Percentiles rank a stretch among this genome's conserved stretches.
Conservation (phyloP, 2,888 invertebrate species). For the Epirrita christyi region DNA sequence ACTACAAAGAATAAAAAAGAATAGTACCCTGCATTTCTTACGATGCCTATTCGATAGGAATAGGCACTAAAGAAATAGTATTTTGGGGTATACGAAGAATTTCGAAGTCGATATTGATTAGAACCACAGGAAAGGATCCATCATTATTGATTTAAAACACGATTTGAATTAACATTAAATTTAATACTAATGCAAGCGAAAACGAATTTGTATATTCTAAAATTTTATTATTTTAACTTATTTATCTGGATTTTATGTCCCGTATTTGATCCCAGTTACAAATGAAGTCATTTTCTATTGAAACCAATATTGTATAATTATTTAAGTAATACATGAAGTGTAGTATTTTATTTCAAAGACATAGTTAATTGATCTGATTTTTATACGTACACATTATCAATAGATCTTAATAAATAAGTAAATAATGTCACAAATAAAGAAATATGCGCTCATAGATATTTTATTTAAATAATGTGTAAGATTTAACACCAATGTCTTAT, state of each 20-base stretch:
- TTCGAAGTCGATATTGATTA: slow-evolving; percentile 28
- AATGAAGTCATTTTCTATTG: slow-evolving; percentile 57
- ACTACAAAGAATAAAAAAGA: slow-evolving; percentile 14
- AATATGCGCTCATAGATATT: slow-evolving; percentile 34
- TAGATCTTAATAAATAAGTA: slow-evolving; percentile 49
- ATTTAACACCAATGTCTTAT: slow-evolving; percentile 71
- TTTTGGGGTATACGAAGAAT: slow-evolving; percentile 21
- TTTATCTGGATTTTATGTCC: slow-evolving; percentile 35
- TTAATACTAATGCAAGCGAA: slow-evolving; percentile 6
- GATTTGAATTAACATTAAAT: slow-evolving; percentile 9
- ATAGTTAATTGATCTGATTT: slow-evolving; percentile 67
- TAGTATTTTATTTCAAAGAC: slow-evolving; percentile 46
- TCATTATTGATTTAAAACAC: slow-evolving; percentile 21
- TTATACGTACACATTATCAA: slow-evolving; percentile 47
- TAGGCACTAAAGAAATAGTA: slow-evolving; percentile 52
- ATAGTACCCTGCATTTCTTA: slow-evolving; percentile 48
- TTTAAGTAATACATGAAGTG: slow-evolving; percentile 39
- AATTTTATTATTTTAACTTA: slow-evolving; percentile 2
- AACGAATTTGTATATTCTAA: slow-evolving; percentile 7
- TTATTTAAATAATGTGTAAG: slow-evolving; percentile 43
- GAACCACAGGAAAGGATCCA: slow-evolving; percentile 12
- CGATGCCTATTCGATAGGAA: slow-evolving; percentile 57
- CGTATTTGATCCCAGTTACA: slow-evolving; percentile 43
- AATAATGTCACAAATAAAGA: slow-evolving; percentile 57
- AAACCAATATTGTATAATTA: slow-evolving; percentile 39